Conservation (phyloP, 2,888 invertebrate genomes). For the Parthenolecanium corni region DNA sequence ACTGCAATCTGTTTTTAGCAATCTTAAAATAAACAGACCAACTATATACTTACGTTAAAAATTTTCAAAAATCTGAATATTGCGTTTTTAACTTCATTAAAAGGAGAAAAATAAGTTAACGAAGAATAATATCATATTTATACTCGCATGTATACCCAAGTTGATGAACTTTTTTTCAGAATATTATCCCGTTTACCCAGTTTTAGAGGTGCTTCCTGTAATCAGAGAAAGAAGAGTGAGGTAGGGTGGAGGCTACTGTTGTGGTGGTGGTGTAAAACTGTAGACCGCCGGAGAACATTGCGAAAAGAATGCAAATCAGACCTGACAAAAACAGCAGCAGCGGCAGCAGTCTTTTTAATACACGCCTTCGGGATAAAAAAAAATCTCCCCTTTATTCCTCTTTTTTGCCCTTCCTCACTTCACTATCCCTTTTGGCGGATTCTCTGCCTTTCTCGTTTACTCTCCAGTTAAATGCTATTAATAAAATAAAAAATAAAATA, state of each 20-base stretch:
- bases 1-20: too few species aligned
- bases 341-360: conserved; percentile 27
- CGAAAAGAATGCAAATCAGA: conserved; percentile 28
- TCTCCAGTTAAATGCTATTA: conserved; percentile 21
- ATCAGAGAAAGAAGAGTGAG: background rate
- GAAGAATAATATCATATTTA: too few species aligned
- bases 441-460: too few species aligned
- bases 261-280: background rate
- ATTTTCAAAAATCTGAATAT: too few species aligned
- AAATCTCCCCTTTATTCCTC: conserved; percentile 21
- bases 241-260: background rate
- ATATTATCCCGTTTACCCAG: conserved; percentile 16
- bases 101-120: too few species aligned
- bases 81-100: too few species aligned
- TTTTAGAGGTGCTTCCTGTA: conserved; percentile 15
- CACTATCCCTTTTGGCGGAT: too few species aligned
- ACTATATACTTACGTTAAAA: too few species aligned
- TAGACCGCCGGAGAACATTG: conserved; percentile 14
- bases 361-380: conserved; percentile 17
- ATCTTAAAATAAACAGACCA: too few species aligned
- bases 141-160: too few species aligned
- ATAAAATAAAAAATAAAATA: conserved; percentile 25
- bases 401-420: too few species aligned
- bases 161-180: conserved; percentile 14
- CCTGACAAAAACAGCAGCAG: conserved; percentile 27